Evolutionary conservation across 92 coral and sea anemone genomes (phyloP).

Genomic region (Epizoanthus scotinus): DNA sequence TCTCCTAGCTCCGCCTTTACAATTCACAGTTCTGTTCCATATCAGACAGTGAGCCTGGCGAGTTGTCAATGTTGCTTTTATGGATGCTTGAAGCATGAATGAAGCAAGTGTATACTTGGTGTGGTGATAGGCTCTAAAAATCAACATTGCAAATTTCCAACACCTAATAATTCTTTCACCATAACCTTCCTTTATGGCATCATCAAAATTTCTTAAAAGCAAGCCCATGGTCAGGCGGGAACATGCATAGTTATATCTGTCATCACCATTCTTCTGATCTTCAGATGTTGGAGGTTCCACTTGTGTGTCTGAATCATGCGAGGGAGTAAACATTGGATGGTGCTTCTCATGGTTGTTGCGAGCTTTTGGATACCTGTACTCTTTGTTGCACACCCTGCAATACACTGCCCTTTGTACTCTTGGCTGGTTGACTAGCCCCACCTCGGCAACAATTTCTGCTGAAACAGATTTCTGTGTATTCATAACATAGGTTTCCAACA

Average conservation of each 20-base stretch:
- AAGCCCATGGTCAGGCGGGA: constrained; percentile 36
- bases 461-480: constrained; percentile 28
- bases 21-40: constrained; percentile 58
- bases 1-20: constrained; percentile 51
- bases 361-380: constrained; percentile 53
- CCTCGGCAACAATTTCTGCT: constrained; percentile 16
- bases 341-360: constrained; percentile 51
- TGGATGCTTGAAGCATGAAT: constrained; percentile 17
- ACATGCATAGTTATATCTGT: constrained; percentile 51
- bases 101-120: constrained; percentile 52
- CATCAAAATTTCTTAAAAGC: constrained; percentile 43
- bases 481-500: constrained; percentile 53
- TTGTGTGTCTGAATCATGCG: not conserved
- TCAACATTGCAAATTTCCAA: constrained; percentile 51
- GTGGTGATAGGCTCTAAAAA: constrained; percentile 41
- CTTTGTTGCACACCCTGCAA: constrained; percentile 56
- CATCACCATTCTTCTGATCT: not conserved
- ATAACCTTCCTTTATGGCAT: constrained; percentile 58
- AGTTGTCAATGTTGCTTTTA: constrained; percentile 6
- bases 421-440: constrained; percentile 8
- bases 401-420: not conserved
- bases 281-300: not conserved
- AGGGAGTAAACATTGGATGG: constrained; percentile 23
- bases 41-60: constrained; percentile 42
- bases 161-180: constrained; percentile 50